These are phyloP conservation scores for Drosophila demipolita DNA, from an alignment of 2,888 invertebrate genomes.

Conservation along the genomic window DNA sequence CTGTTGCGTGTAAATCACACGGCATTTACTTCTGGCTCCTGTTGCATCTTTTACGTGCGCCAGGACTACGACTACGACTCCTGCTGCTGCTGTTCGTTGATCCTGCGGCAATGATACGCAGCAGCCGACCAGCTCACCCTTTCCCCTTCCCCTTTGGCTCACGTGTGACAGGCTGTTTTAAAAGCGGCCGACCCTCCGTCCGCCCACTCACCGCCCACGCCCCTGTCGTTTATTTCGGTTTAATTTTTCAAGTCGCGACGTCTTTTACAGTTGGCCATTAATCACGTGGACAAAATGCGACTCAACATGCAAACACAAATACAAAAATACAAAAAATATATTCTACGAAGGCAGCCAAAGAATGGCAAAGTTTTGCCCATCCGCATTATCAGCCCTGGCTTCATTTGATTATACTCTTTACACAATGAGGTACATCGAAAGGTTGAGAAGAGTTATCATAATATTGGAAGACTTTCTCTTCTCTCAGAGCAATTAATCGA, in stretches of 20 bases:
- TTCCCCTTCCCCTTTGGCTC: slow-evolving; percentile 8
- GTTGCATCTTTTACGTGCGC: slow-evolving; percentile 79
- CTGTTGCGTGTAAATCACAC: slow-evolving; percentile 78
- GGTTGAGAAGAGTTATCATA: too few relatives aligned
- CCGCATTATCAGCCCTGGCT: slow-evolving; percentile 28
- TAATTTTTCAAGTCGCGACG: slow-evolving; percentile 81
- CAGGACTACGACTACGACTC: slow-evolving; percentile 5
- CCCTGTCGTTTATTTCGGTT: slow-evolving; percentile 71
- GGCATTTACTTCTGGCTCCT: slow-evolving; percentile 76
- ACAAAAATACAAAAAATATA: slow-evolving; percentile 22
- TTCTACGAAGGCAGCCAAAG: slow-evolving; percentile 6
- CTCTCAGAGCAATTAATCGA: not conserved
- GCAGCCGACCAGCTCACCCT: slow-evolving; percentile 8
- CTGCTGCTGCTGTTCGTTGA: slow-evolving; percentile 43
- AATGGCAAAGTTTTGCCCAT: slow-evolving; percentile 42
- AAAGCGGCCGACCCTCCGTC: slow-evolving; percentile 38
- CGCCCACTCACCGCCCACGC: slow-evolving; percentile 21
- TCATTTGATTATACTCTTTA: slow-evolving; percentile 60
- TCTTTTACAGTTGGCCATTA: slow-evolving; percentile 75
- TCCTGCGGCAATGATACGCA: slow-evolving; percentile 49
- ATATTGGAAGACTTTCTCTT: not conserved
- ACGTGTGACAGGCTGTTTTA: slow-evolving; percentile 76
- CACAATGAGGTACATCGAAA: not conserved
- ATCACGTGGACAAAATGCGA: slow-evolving; percentile 74
- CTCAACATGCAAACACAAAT: slow-evolving; percentile 53